A percentile compares a stretch with the other conserved stretches of the same genome.
Evolutionary conservation across 2,888 invertebrate species (phyloP).

Genomic region (Drosophila parthenogenetica): DNA sequence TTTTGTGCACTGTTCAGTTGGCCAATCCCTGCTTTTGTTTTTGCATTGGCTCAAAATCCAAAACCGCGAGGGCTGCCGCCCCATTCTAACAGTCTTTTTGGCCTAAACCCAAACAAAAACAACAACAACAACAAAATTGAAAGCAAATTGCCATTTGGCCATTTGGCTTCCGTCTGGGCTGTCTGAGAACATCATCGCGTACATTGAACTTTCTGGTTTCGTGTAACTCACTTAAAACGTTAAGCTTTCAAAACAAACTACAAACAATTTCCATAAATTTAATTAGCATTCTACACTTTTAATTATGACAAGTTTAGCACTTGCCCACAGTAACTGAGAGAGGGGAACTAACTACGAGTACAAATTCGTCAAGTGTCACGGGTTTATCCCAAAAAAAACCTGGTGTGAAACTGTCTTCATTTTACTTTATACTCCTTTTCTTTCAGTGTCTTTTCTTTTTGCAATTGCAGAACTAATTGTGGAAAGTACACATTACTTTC

Average conservation of each 20-base stretch:
- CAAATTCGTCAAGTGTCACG: not conserved
- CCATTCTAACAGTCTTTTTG: slow-evolving; percentile 24
- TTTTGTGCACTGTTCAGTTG: slow-evolving; percentile 22
- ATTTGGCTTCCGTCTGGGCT: slow-evolving; percentile 24
- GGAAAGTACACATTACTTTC: slow-evolving; percentile 2
- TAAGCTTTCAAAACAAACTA: slow-evolving; percentile 6
- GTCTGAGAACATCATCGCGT: slow-evolving; percentile 25
- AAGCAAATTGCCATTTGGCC: slow-evolving; percentile 36
- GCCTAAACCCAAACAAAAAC: slow-evolving; percentile 24
- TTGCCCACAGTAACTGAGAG: not conserved
- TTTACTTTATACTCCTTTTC: slow-evolving; percentile 8
- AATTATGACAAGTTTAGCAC: slow-evolving; percentile 15
- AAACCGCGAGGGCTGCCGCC: slow-evolving; percentile 18
- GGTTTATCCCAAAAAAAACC: slow-evolving; percentile 3
- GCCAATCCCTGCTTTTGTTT: slow-evolving; percentile 46
- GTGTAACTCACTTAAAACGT: slow-evolving; percentile 15
- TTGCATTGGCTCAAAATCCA: slow-evolving; percentile 12
- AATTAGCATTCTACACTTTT: slow-evolving; percentile 22
- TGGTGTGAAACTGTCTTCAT: slow-evolving; percentile 13
- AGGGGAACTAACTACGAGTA: not conserved
- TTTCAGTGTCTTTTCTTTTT: slow-evolving; percentile 6
- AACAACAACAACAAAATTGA: slow-evolving; percentile 19
- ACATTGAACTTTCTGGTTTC: slow-evolving; percentile 48
- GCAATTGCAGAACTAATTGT: slow-evolving; percentile 27
- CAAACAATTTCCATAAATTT: slow-evolving; percentile 23